phyloP scores from a whole-genome alignment of 1,140 invertebrate genomes.

The Catajapyx aquilonaris region DNA sequence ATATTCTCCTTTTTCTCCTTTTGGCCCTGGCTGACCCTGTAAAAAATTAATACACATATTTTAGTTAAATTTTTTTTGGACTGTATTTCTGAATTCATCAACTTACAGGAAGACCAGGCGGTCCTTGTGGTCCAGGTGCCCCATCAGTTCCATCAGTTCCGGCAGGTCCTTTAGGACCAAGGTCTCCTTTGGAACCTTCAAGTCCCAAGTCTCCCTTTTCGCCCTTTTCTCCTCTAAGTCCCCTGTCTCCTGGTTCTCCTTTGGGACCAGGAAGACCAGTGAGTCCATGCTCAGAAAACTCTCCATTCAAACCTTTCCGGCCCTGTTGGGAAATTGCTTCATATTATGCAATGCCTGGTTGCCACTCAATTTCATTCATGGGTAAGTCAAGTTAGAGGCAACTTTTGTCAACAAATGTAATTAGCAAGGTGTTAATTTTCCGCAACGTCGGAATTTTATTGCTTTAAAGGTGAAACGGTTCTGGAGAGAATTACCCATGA shows the following conservation, averaged over 20 bases:
- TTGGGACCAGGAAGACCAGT: conserved; percentile 25
- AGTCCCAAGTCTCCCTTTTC: conserved; percentile 21
- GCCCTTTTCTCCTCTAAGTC: conserved; percentile 23
- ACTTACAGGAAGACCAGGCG: conserved; percentile 45
- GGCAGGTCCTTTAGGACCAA: conserved; percentile 29
- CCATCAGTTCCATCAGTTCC: conserved; percentile 37
- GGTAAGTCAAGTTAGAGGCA: no score
- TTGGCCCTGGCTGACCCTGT: conserved; percentile 54
- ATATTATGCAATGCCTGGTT: no score
- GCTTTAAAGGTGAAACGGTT: no score
- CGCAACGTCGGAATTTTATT: no score
- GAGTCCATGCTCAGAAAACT: conserved; percentile 22
- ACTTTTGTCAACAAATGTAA: no score
- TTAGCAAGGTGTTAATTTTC: no score
- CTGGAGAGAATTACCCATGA: no score
- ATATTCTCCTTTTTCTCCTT: conserved; percentile 74
- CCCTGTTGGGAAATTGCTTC: conserved; percentile 17
- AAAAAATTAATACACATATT: conserved; percentile 13
- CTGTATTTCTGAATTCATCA: no score
- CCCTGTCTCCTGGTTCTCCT: conserved; percentile 25
- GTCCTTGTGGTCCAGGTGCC: conserved; percentile 37
- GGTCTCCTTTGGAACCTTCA: conserved; percentile 29
- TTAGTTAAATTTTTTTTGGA: no score
- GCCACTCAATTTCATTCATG: no score
- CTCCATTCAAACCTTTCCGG: conserved; percentile 23